Conservation (phyloP, 1,140 invertebrate genomes). For the Drosophila prosaltans region DNA sequence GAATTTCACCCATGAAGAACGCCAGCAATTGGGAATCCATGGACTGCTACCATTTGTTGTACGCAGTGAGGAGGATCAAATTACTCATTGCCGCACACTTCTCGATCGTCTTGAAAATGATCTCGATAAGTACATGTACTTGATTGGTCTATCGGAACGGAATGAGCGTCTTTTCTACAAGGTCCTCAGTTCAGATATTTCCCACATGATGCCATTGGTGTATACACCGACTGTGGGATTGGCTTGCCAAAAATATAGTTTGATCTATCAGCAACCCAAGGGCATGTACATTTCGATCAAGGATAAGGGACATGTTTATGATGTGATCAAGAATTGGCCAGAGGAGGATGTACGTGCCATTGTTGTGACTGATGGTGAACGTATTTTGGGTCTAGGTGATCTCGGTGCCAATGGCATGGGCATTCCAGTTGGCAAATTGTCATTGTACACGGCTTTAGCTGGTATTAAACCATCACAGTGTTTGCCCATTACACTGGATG, state of each 20-base stretch:
- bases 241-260: conserved; percentile 86
- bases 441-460: conserved; percentile 96
- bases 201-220: conserved; percentile 91
- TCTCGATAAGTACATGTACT: conserved; percentile 94
- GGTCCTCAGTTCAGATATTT: conserved; percentile 94
- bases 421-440: conserved; percentile 97
- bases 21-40: conserved; percentile 93
- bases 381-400: conserved; percentile 97
- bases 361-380: conserved; percentile 97
- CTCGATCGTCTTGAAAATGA: conserved; percentile 91
- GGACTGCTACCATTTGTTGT: conserved; percentile 92
- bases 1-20: conserved; percentile 86
- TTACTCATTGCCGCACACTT: conserved; percentile 89
- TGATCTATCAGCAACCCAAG: conserved; percentile 86
- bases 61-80: conserved; percentile 93
- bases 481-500: conserved; percentile 96
- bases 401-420: conserved; percentile 98
- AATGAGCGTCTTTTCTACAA: conserved; percentile 98
- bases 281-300: conserved; percentile 98
- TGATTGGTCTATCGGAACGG: conserved; percentile 91
- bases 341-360: conserved; percentile 93
- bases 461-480: conserved; percentile 96
- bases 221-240: conserved; percentile 86
- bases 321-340: conserved; percentile 86
- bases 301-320: conserved; percentile 96